Evolutionary conservation across 2,113 vertebrate species (phyloP).

Genomic region (Thalassarche chlororhynchos): DNA sequence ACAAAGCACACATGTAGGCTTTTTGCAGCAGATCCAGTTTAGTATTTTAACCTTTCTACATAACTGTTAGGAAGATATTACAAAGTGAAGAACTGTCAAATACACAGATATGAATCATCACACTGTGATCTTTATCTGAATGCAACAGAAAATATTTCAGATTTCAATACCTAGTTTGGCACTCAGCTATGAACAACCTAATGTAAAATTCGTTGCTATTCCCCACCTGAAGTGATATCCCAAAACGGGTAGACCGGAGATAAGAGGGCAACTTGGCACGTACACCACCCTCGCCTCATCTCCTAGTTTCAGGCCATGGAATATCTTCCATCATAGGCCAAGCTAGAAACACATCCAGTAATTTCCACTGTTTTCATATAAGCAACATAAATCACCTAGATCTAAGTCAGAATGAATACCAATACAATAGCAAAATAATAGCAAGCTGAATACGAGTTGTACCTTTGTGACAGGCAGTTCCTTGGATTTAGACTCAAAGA

Average conservation of each 20-base stretch:
- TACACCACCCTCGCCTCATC: not conserved
- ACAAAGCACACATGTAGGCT: not conserved
- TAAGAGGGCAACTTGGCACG: not conserved
- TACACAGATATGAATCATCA: not conserved
- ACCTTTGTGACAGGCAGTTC: constrained; percentile 97
- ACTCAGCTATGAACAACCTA: not conserved
- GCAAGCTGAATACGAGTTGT: constrained; percentile 35
- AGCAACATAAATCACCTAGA: constrained; percentile 36
- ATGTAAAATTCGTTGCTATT: not conserved
- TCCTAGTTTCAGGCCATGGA: not conserved
- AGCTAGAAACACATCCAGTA: not conserved
- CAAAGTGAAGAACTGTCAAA: not conserved
- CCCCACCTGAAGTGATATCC: not conserved
- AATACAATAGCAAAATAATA: constrained; percentile 42
- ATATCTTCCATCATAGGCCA: not conserved
- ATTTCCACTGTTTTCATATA: constrained; percentile 30
- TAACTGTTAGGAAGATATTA: constrained; percentile 5
- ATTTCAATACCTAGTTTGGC: not conserved
- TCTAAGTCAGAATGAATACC: constrained; percentile 13
- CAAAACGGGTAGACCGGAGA: not conserved
- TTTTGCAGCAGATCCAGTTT: not conserved
- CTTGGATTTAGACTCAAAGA: constrained; percentile 98
- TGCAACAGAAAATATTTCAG: not conserved
- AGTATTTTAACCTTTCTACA: not conserved
- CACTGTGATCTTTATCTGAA: not conserved